Evolutionary conservation across 1,140 invertebrate species (phyloP).

Genomic region (Bicyclus anynana): DNA sequence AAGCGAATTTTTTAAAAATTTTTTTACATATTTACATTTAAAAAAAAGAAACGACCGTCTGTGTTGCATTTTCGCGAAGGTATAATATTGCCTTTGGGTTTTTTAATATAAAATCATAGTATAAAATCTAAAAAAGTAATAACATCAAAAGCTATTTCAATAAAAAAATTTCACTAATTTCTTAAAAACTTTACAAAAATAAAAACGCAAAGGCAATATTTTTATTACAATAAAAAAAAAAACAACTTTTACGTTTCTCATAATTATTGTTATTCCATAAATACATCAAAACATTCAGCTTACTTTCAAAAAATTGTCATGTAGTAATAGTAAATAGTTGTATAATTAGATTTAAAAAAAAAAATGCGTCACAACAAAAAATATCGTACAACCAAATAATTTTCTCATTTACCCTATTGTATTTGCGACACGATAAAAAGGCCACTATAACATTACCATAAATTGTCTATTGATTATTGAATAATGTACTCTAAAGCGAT

Average conservation of each 20-base stretch:
- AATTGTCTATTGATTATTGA: no score
- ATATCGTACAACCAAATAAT: no score
- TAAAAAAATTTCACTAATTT: no score
- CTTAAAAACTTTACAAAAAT: background rate
- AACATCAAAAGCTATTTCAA: no score
- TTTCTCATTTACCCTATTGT: no score
- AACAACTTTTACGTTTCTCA: slow-evolving; percentile 26
- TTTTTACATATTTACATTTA: no score
- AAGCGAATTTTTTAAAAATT: slow-evolving; percentile 20
- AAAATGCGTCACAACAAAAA: no score
- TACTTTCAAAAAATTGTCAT: slow-evolving; percentile 48
- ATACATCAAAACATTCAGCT: slow-evolving; percentile 55
- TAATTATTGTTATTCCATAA: slow-evolving; percentile 55
- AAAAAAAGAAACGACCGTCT: slow-evolving; percentile 58
- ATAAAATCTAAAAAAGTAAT: no score
- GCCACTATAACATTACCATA: no score
- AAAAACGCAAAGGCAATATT: slow-evolving; percentile 13
- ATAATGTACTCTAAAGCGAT: no score
- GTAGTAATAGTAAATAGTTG: slow-evolving; percentile 33
- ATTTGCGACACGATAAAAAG: no score
- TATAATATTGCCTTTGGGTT: slow-evolving; percentile 34
- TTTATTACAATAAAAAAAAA: slow-evolving; percentile 22
- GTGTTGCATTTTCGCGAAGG: slow-evolving; percentile 73
- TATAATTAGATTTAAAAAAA: no score
- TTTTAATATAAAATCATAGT: slow-evolving; percentile 6